A percentile compares a stretch with the other conserved stretches of the same genome.
Conservation (phyloP, 2,113 vertebrate genomes). For the Nannospalax galili region DNA sequence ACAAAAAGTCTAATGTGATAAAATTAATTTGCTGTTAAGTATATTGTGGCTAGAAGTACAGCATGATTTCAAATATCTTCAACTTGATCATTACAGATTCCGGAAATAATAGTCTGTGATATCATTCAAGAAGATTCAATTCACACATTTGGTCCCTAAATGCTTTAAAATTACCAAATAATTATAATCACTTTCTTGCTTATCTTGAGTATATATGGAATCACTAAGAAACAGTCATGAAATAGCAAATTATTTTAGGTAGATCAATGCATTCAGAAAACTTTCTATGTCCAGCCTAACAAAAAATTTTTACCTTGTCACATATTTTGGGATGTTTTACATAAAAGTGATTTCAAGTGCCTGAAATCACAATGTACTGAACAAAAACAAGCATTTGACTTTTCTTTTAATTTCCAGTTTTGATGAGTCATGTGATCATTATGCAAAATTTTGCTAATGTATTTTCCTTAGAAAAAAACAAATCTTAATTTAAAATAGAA, state of each 20-base stretch:
- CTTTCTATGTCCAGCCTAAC: slow-evolving; percentile 50
- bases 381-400: not conserved
- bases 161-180: not conserved
- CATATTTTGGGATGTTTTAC: slow-evolving; percentile 28
- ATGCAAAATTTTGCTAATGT: not conserved
- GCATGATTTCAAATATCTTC: not conserved
- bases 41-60: not conserved
- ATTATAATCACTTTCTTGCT: not conserved
- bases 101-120: not conserved
- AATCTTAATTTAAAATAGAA: not conserved
- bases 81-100: not conserved
- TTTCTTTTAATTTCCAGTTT: not conserved
- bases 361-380: slow-evolving; percentile 55
- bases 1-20: not conserved
- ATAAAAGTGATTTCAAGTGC: slow-evolving; percentile 28
- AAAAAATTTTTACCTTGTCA: slow-evolving; percentile 64
- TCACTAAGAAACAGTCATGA: slow-evolving; percentile 49
- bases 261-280: slow-evolving; percentile 26
- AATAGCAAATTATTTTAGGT: slow-evolving; percentile 19
- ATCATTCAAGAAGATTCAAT: not conserved
- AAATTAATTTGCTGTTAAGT: not conserved
- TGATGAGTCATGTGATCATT: slow-evolving; percentile 25
- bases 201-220: slow-evolving; percentile 58
- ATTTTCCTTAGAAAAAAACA: slow-evolving; percentile 30
- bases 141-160: not conserved